Evolutionary conservation across 2,888 invertebrate genomes (phyloP).

Genomic region (Leptinotarsa haldemani): DNA sequence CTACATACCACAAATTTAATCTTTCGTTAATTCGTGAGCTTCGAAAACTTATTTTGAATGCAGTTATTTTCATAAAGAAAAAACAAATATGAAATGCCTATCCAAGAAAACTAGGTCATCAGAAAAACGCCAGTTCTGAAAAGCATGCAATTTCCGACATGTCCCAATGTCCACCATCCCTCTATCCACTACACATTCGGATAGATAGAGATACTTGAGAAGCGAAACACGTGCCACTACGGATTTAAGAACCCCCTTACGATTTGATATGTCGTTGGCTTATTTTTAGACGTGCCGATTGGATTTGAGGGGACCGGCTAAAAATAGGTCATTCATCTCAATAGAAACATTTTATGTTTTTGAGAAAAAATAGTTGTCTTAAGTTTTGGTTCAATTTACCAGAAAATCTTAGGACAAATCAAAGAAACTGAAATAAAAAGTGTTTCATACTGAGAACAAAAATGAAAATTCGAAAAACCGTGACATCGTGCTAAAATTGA

Average conservation of each 20-base stretch:
- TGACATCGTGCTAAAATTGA: too few species aligned
- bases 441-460: too few species aligned
- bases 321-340: conserved; percentile 4
- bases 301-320: conserved; percentile 1
- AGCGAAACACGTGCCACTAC: conserved; percentile 3
- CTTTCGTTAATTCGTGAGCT: too few species aligned
- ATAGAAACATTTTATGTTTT: neutral
- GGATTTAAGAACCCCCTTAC: conserved; percentile 5
- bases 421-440: too few species aligned
- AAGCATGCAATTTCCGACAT: neutral
- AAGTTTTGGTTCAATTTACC: too few species aligned
- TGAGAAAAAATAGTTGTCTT: too few species aligned
- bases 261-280: neutral
- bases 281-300: conserved; percentile 10
- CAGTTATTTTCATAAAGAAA: too few species aligned
- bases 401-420: too few species aligned
- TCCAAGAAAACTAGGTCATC: neutral
- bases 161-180: neutral
- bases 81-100: neutral
- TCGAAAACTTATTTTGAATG: too few species aligned
- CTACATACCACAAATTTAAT: too few species aligned
- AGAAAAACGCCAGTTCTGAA: neutral
- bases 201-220: neutral
- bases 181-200: neutral
- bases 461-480: too few species aligned